Conservation (phyloP, 2,113 vertebrate species). For the Myodes glareolus region DNA sequence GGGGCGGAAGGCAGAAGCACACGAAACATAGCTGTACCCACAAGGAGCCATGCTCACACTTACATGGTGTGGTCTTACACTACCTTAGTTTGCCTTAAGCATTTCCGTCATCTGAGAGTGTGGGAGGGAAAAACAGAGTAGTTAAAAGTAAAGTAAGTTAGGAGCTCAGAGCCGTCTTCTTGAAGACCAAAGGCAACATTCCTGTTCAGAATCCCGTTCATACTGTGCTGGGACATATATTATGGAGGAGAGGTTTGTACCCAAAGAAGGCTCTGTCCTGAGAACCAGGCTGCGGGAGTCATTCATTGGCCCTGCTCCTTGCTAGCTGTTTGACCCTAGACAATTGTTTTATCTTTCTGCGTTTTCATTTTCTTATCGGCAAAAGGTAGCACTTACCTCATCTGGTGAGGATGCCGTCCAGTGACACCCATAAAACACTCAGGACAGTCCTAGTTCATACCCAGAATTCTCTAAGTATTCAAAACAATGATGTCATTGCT, state of each 20-base stretch:
- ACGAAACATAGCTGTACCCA: conserved; percentile 76
- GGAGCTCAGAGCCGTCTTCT: conserved; percentile 59
- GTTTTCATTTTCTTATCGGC: background rate
- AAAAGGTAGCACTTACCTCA: conserved; percentile 60
- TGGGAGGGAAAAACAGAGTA: conserved; percentile 88
- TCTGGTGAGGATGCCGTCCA: background rate
- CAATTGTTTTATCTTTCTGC: background rate
- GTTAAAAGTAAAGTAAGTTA: conserved; percentile 82
- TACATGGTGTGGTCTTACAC: conserved; percentile 86
- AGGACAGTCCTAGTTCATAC: background rate
- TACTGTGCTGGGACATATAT: background rate
- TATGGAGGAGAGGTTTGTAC: background rate
- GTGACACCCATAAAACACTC: background rate
- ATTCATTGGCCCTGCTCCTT: background rate
- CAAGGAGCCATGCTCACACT: conserved; percentile 85
- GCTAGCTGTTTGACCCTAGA: background rate
- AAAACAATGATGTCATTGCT: background rate
- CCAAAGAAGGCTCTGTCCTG: background rate
- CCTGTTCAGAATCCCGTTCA: background rate
- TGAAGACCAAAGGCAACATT: conserved; percentile 65
- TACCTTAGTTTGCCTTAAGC: conserved; percentile 90
- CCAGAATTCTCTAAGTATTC: background rate
- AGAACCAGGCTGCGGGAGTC: background rate
- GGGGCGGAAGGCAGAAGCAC: conserved; percentile 83
- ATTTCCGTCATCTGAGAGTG: conserved; percentile 91